phyloP scores from a whole-genome alignment of 2,797 vertebrate genomes.

The Aplochiton taeniatus region DNA sequence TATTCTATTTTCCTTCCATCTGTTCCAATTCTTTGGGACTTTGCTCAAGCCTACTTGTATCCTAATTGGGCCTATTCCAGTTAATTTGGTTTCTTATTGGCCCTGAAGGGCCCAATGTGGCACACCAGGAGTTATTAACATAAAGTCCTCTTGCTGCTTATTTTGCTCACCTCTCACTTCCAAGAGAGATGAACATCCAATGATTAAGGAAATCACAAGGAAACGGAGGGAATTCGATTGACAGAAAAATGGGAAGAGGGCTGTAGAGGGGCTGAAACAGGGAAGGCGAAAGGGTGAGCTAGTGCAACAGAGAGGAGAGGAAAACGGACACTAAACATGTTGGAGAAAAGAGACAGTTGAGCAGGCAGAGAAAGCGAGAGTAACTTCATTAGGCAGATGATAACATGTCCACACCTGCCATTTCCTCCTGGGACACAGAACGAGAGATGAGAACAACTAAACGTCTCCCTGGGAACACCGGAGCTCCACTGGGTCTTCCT shows the following conservation, averaged over 20 bases:
- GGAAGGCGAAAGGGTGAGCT: slow-evolving; percentile 22
- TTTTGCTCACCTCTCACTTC: slow-evolving; percentile 29
- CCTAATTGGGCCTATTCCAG: slow-evolving; percentile 52
- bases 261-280: slow-evolving; percentile 29
- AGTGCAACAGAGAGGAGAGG: slow-evolving; percentile 15
- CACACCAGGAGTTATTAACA: slow-evolving; percentile 67
- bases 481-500: no score
- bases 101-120: slow-evolving; percentile 57
- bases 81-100: slow-evolving; percentile 54
- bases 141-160: slow-evolving; percentile 43
- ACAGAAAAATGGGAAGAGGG: slow-evolving; percentile 19
- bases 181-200: not conserved
- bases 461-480: no score
- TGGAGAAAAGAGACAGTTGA: no score
- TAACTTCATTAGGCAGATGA: no score
- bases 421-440: not conserved
- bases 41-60: no score
- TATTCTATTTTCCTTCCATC: no score
- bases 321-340: no score
- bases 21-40: no score
- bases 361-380: no score
- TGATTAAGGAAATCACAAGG: not conserved
- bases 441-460: slow-evolving; percentile 18
- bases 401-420: no score
- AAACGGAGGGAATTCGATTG: not conserved